Conservation (phyloP, 1,140 invertebrate genomes). For the Tetraneura akinire region DNA sequence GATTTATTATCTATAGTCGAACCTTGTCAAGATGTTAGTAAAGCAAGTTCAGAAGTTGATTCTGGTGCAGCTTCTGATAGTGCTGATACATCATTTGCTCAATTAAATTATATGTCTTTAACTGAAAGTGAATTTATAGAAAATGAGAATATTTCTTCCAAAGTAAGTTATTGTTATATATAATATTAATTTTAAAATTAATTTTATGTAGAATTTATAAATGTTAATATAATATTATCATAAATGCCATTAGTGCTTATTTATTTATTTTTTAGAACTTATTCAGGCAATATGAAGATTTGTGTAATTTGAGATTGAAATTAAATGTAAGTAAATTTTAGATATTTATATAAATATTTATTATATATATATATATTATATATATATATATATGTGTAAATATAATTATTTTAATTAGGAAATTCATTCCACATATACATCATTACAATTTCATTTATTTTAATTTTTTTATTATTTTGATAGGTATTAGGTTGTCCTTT, state of each 20-base stretch:
- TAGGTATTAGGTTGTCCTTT: conserved; percentile 50
- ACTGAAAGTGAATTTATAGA: conserved; percentile 17
- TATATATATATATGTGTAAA: no score
- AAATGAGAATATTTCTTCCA: conserved; percentile 15
- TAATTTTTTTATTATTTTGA: conserved; percentile 4
- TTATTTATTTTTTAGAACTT: conserved; percentile 52
- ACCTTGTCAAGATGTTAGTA: conserved; percentile 46
- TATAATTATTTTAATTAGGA: no score
- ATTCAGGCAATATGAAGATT: conserved; percentile 53
- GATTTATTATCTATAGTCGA: conserved; percentile 49
- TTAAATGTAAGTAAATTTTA: conserved; percentile 53
- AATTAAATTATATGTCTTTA: conserved; percentile 23
- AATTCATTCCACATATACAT: no score
- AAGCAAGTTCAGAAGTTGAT: conserved; percentile 36
- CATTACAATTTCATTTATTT: no score
- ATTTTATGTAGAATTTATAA: no score
- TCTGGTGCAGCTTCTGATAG: conserved; percentile 42
- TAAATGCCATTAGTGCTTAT: no score
- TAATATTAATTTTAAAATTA: no score
- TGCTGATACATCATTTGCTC: conserved; percentile 34
- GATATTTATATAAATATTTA: not conserved
- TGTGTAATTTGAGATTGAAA: conserved; percentile 51
- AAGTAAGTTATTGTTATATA: conserved; percentile 19
- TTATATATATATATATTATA: not conserved
- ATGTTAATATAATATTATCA: no score